Evolutionary conservation across 1,140 invertebrate genomes (phyloP), one percentile per base, ranked within the genome.

Genomic region (Leptoteleia sp.): DNA sequence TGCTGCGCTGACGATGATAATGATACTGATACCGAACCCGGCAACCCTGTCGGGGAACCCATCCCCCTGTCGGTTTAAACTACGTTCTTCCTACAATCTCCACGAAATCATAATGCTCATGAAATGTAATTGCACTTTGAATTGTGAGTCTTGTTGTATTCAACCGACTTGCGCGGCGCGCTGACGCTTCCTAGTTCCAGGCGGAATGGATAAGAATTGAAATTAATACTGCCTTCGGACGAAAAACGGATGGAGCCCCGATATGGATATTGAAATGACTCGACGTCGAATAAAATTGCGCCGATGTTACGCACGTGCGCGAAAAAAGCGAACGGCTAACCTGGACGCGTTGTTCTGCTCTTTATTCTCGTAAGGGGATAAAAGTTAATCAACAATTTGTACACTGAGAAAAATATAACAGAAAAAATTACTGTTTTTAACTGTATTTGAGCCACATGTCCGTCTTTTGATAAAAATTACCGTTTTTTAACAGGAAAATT

Each of bases 11-110:
- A 68, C 64, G 64, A 68, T 76, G 73, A 76, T 70, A 64, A 76
- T 76, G 64, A 79, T 59, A 64, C 57, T 50, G 75, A 75, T 77
- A 80, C 75, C 70, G 64, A 43, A 80, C 73, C 62, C 83, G 82
- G 82, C 84, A 82, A 84, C 82, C 83, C 82, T 82, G 83, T 76
- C 62, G 38, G 54, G 45, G 45, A 59, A 73, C 76, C 76, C 81
- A 72, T 81, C 77, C 57, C 81, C 37, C 27, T 48, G 31, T 52
- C 16, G 62, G 22, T 38, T 62, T 9, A 52, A 61, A 67, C 57
- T 55, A 25, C 40, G 12, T 25, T 55, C 70, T 65, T 68, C 38
- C 57, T 43, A 38, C 64, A 54, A 64, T 64, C 57, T 64, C 35
- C 62, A 35, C 40, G 62, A 62, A 76, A 68, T 76, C 62, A 76